Percentiles rank a stretch among this genome's conserved stretches.
phyloP scores from a whole-genome alignment of 2,888 invertebrate species.

The Xanthorhoe spadicearia region DNA sequence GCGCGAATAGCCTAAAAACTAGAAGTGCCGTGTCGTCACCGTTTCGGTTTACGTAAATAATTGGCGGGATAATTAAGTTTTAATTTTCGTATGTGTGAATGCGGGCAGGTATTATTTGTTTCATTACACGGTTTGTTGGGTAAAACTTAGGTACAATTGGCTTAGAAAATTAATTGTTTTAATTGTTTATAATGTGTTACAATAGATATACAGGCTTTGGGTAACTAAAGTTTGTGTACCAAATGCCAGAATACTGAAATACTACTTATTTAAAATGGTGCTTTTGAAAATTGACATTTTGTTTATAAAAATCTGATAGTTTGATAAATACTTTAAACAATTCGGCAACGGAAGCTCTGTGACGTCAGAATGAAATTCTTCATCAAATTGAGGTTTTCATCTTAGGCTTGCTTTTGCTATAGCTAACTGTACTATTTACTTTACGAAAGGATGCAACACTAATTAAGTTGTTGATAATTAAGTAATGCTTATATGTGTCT shows the following conservation, averaged over 20 bases:
- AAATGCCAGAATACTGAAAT: too few species aligned
- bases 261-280: too few species aligned
- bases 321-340: too few species aligned
- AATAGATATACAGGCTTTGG: too few species aligned
- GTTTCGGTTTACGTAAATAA: constrained; percentile 24
- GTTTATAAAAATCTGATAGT: too few species aligned
- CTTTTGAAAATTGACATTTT: too few species aligned
- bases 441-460: constrained; percentile 8
- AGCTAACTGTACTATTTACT: neutral
- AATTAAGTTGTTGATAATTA: constrained; percentile 14
- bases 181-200: neutral
- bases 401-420: neutral
- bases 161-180: neutral
- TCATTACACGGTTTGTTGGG: constrained; percentile 28
- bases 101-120: constrained; percentile 20
- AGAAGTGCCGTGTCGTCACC: constrained; percentile 18
- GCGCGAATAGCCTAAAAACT: constrained; percentile 22
- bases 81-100: constrained; percentile 27
- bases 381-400: too few species aligned
- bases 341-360: too few species aligned
- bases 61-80: constrained; percentile 28
- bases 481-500: constrained; percentile 8
- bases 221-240: too few species aligned
- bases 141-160: neutral
- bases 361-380: too few species aligned